These are phyloP conservation scores for Dromius quadrimaculatus DNA, from an alignment of 2,888 invertebrate species.

Conservation along the genomic window DNA sequence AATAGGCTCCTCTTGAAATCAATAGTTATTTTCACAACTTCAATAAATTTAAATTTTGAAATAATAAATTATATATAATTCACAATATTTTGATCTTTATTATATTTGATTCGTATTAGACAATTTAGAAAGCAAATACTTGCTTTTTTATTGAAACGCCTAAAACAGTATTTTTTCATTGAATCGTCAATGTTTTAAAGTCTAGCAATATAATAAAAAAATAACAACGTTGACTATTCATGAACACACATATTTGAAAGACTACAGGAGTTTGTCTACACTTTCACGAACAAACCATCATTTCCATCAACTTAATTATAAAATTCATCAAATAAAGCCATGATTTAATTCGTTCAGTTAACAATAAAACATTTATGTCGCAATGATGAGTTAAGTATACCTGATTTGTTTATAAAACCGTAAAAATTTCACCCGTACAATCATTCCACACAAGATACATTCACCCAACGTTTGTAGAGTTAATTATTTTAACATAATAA, in stretches of 20 bases:
- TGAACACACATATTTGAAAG: conserved; percentile 9
- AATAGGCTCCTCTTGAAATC: too few species aligned
- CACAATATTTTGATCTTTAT: too few species aligned
- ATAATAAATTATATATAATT: too few species aligned
- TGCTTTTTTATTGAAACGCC: too few species aligned
- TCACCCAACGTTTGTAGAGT: conserved; percentile 5
- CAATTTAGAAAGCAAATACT: too few species aligned
- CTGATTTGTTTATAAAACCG: conserved; percentile 15
- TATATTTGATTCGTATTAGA: too few species aligned
- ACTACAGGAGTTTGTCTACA: conserved; percentile 6
- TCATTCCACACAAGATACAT: conserved; percentile 1
- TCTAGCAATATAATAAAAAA: background rate
- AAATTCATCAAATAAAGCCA: conserved; percentile 35
- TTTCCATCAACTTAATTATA: conserved; percentile 14
- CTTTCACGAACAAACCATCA: conserved; percentile 6
- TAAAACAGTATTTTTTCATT: too few species aligned
- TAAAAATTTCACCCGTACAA: conserved; percentile 17
- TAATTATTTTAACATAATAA: conserved; percentile 29
- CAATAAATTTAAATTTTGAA: too few species aligned
- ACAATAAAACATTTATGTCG: conserved; percentile 15
- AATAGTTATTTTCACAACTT: too few species aligned
- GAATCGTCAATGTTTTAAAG: background rate
- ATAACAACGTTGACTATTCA: background rate
- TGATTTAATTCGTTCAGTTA: conserved; percentile 4
- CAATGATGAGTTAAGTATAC: conserved; percentile 18